These are phyloP conservation scores for Salvator merianae DNA, from an alignment of 2,113 vertebrate genomes.

Conservation along the genomic window DNA sequence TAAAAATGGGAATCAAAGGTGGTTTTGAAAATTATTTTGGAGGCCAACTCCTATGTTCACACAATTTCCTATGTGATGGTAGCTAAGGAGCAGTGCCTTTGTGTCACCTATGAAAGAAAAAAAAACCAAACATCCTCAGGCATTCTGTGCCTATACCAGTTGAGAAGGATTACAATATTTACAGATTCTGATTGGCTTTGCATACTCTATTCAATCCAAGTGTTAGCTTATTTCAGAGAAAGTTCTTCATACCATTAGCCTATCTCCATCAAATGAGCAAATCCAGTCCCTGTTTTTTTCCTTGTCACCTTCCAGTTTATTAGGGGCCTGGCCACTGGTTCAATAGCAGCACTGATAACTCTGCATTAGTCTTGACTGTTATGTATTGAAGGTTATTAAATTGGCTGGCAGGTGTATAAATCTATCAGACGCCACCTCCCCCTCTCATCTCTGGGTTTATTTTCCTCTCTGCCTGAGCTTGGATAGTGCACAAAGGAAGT, in stretches of 20 bases:
- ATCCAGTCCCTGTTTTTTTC: neutral
- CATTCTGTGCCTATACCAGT: rapidly evolving
- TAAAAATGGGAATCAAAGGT: neutral
- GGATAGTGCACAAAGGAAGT: neutral
- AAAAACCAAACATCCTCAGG: neutral
- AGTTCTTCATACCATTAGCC: neutral
- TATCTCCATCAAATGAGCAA: neutral
- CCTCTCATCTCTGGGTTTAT: neutral
- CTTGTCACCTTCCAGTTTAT: constrained; percentile 9
- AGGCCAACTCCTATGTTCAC: neutral
- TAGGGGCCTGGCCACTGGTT: neutral
- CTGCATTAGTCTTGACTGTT: constrained; percentile 31
- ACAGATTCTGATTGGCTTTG: neutral
- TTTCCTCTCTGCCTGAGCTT: neutral
- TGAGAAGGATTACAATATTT: neutral
- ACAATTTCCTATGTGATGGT: too few relatives aligned
- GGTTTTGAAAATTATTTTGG: neutral
- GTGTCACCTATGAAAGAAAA: too few relatives aligned
- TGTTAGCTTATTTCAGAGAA: neutral
- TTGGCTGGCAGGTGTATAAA: constrained; percentile 27
- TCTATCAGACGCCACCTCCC: neutral
- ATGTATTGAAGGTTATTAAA: constrained; percentile 10
- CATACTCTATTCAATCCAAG: rapidly evolving
- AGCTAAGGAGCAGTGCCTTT: too few relatives aligned
- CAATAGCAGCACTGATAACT: neutral